Percentiles rank a stretch among this genome's conserved stretches.
Evolutionary conservation across 2,888 invertebrate genomes (phyloP).

Genomic region (Chromoteleia sp.): DNA sequence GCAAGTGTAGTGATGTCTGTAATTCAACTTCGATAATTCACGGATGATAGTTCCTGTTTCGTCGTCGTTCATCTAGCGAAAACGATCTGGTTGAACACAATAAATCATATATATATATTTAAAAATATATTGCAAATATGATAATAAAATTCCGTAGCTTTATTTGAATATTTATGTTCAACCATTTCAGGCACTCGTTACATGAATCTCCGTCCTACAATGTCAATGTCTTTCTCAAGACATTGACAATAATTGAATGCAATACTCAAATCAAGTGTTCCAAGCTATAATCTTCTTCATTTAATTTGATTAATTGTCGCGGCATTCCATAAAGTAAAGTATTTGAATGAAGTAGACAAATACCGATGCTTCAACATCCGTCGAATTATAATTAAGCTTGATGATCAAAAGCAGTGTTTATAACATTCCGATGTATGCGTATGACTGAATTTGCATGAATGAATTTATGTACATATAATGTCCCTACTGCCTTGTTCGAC

Average conservation of each 20-base stretch:
- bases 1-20: slow-evolving; percentile 50
- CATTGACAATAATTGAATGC: slow-evolving; percentile 12
- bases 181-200: slow-evolving; percentile 27
- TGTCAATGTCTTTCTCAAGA: slow-evolving; percentile 13
- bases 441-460: slow-evolving; percentile 64
- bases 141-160: slow-evolving; percentile 6
- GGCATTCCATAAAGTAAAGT: slow-evolving; percentile 3
- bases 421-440: slow-evolving; percentile 58
- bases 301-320: slow-evolving; percentile 8
- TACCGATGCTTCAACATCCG: slow-evolving; percentile 59
- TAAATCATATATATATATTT: slow-evolving; percentile 19
- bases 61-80: slow-evolving; percentile 42
- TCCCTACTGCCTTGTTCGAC: slow-evolving; percentile 73
- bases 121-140: slow-evolving; percentile 4
- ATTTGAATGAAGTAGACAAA: slow-evolving; percentile 20
- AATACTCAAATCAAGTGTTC: slow-evolving; percentile 20
- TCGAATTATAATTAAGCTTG: slow-evolving; percentile 63
- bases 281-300: neutral
- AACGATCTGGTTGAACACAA: slow-evolving; percentile 23
- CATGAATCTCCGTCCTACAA: slow-evolving; percentile 34
- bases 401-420: slow-evolving; percentile 61
- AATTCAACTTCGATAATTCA: slow-evolving; percentile 62
- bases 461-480: slow-evolving; percentile 81
- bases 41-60: slow-evolving; percentile 70
- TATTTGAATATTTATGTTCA: slow-evolving; percentile 26